A percentile compares a stretch with the other conserved stretches of the same genome.
Conservation (phyloP, 2,797 vertebrate species). For the Sorex maritimensis region DNA sequence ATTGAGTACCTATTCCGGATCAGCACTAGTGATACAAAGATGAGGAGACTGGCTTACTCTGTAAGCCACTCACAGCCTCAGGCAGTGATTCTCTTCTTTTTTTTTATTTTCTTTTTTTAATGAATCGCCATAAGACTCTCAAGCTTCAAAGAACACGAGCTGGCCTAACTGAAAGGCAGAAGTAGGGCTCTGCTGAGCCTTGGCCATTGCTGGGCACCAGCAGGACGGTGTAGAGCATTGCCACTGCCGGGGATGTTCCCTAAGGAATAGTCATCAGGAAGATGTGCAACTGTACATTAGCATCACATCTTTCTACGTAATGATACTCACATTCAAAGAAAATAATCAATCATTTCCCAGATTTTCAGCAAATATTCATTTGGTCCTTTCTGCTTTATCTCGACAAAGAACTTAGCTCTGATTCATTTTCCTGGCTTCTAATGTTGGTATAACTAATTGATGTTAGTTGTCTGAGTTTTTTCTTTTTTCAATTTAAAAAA, state of each 20-base stretch:
- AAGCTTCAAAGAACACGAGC: background rate
- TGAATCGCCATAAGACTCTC: background rate
- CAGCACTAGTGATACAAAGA: background rate
- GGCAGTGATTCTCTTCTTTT: background rate
- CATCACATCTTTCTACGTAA: background rate
- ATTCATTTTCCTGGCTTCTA: too few relatives aligned
- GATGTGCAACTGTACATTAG: background rate
- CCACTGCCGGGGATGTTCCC: conserved; percentile 13
- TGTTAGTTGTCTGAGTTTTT: too few relatives aligned
- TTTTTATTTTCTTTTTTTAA: too few relatives aligned
- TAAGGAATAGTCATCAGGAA: conserved; percentile 21
- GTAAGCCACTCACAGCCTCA: background rate
- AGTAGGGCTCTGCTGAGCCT: background rate
- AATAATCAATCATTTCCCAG: background rate
- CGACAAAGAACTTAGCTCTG: conserved; percentile 10
- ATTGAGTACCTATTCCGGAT: background rate
- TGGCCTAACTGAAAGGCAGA: background rate
- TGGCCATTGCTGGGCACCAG: too few relatives aligned
- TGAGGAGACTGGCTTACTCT: background rate
- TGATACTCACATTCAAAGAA: conserved; percentile 45
- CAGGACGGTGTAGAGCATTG: too few relatives aligned
- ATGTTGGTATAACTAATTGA: too few relatives aligned
- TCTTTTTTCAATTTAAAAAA: too few relatives aligned
- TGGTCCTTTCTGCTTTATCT: background rate
- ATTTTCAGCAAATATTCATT: background rate